These are phyloP conservation scores for Chloromyia formosa DNA, from an alignment of 2,888 invertebrate genomes.

Conservation along the genomic window DNA sequence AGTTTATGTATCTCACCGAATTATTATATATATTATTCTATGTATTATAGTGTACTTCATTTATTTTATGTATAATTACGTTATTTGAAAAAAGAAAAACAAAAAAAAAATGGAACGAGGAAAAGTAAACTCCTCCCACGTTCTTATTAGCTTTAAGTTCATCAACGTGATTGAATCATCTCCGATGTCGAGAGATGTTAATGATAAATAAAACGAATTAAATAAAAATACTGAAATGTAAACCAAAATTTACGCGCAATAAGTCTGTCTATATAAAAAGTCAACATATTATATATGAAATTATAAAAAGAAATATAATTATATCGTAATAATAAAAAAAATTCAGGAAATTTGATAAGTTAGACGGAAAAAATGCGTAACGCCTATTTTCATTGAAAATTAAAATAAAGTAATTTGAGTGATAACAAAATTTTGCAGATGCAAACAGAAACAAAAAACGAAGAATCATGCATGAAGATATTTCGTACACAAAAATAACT, in stretches of 20 bases:
- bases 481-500: neutral
- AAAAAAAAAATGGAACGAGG: no score
- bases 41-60: neutral
- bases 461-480: no score
- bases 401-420: neutral
- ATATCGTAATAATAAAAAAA: neutral
- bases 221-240: neutral
- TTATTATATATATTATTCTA: neutral
- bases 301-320: neutral
- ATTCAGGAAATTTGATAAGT: neutral
- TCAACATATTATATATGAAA: neutral
- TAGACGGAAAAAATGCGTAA: conserved; percentile 2
- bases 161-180: conserved; percentile 30
- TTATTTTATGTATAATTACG: neutral
- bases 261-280: conserved; percentile 4
- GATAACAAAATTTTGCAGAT: neutral
- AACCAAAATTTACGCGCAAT: conserved; percentile 35
- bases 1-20: conserved; percentile 34
- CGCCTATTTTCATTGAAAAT: neutral
- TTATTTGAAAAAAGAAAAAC: no score
- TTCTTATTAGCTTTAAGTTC: conserved; percentile 3
- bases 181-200: conserved; percentile 9
- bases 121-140: neutral
- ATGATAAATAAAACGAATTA: conserved; percentile 8
- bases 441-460: no score